Percentiles rank a stretch among this genome's conserved stretches.
These are phyloP conservation scores for Ginglymostoma cirratum DNA, from an alignment of 2,113 vertebrate genomes.

Conservation along the genomic window DNA sequence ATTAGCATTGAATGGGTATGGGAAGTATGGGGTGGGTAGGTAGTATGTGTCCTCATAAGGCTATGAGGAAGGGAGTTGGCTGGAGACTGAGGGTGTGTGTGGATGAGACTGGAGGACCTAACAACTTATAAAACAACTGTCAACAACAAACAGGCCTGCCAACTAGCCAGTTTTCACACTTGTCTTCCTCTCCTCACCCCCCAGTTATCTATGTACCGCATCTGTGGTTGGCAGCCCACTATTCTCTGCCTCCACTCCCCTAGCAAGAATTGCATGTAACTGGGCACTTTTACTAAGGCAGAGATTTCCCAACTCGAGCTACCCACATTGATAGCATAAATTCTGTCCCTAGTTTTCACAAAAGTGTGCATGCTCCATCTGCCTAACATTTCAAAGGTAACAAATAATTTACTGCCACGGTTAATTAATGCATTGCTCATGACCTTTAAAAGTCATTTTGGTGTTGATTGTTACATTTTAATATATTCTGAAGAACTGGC, in stretches of 20 bases:
- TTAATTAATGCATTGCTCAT: conserved; percentile 8
- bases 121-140: not conserved
- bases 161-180: not conserved
- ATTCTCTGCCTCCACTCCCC: not conserved
- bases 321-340: not conserved
- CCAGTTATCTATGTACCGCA: not conserved
- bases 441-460: conserved; percentile 26
- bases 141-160: not conserved
- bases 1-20: too few species aligned
- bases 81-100: too few species aligned
- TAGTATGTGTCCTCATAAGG: too few species aligned
- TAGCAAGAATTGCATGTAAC: not conserved
- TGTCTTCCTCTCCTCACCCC: not conserved
- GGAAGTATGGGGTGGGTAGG: too few species aligned
- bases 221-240: not conserved
- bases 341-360: not conserved
- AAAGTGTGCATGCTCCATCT: not conserved
- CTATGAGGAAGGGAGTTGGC: too few species aligned
- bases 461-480: not conserved
- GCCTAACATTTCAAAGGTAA: not conserved
- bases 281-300: not conserved
- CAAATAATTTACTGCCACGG: not conserved
- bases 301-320: not conserved
- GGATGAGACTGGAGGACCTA: too few species aligned
- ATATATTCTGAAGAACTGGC: not conserved